These are phyloP conservation scores for Eudasyphora cyanicolor DNA, from an alignment of 2,888 invertebrate species.

Conservation along the genomic window DNA sequence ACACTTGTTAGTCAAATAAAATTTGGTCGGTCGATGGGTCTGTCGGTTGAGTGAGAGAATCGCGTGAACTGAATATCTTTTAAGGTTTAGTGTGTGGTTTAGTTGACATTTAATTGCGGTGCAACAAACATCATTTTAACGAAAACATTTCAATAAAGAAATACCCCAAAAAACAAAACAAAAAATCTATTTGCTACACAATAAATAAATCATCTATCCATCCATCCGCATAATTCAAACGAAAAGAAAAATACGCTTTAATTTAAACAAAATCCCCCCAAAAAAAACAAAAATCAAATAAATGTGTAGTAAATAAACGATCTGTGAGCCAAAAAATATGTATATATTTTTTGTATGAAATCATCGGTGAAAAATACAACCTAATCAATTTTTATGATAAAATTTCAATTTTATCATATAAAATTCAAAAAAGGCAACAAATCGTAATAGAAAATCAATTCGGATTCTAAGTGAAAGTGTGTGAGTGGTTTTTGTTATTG, in stretches of 20 bases:
- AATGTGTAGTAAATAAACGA: background rate
- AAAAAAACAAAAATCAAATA: background rate
- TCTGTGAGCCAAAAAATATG: background rate
- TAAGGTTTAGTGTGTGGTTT: slow-evolving; percentile 48
- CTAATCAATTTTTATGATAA: slow-evolving; percentile 21
- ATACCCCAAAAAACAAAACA: too few relatives aligned
- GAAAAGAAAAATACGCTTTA: background rate
- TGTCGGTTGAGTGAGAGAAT: slow-evolving; percentile 50
- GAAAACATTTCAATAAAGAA: background rate
- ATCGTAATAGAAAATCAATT: background rate
- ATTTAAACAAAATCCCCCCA: background rate
- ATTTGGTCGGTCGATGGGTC: background rate
- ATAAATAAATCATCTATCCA: background rate
- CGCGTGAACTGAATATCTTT: slow-evolving; percentile 27
- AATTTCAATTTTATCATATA: slow-evolving; percentile 8
- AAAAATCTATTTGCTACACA: background rate
- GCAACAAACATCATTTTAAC: slow-evolving; percentile 1
- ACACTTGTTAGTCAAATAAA: slow-evolving; percentile 51
- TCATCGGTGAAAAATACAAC: background rate
- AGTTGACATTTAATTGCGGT: slow-evolving; percentile 58
- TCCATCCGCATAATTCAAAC: background rate
- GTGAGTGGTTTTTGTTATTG: background rate
- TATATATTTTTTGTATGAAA: slow-evolving; percentile 23
- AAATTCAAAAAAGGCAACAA: slow-evolving; percentile 3
- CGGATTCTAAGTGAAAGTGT: background rate